A percentile compares a stretch with the other conserved stretches of the same genome.
phyloP scores from a whole-genome alignment of 2,888 invertebrate genomes.

The Conus canariensis region DNA sequence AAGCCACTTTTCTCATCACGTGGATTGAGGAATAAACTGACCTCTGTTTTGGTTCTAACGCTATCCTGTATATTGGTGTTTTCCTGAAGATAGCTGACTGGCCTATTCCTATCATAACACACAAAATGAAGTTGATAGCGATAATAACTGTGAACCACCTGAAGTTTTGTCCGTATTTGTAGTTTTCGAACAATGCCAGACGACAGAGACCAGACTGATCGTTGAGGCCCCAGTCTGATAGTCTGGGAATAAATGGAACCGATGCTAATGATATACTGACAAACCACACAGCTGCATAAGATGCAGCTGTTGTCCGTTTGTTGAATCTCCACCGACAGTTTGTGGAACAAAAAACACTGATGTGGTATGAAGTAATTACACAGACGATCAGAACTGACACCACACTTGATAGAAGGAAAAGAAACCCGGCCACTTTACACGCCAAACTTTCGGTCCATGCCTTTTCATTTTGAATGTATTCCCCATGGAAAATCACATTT shows the following conservation, averaged over 20 bases:
- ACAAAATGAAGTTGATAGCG: not conserved
- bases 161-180: not conserved
- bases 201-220: constrained; percentile 11
- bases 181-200: not conserved
- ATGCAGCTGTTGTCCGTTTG: not conserved
- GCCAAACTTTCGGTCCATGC: not conserved
- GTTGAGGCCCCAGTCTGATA: not conserved
- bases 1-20: not conserved
- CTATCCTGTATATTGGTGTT: not conserved
- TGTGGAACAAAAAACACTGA: not conserved
- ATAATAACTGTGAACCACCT: not conserved
- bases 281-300: not conserved
- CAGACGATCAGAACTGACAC: not conserved
- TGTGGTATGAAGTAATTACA: not conserved
- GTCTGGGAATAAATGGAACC: not conserved
- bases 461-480: not conserved
- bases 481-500: not conserved
- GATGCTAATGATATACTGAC: not conserved
- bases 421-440: not conserved
- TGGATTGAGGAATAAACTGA: not conserved
- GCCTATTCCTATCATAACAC: not conserved
- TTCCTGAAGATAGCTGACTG: not conserved
- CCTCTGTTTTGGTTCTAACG: not conserved
- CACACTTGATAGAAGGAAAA: not conserved
- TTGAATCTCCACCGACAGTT: not conserved